Conservation (phyloP, 2,113 vertebrate genomes). For the Rhombomys opimus region DNA sequence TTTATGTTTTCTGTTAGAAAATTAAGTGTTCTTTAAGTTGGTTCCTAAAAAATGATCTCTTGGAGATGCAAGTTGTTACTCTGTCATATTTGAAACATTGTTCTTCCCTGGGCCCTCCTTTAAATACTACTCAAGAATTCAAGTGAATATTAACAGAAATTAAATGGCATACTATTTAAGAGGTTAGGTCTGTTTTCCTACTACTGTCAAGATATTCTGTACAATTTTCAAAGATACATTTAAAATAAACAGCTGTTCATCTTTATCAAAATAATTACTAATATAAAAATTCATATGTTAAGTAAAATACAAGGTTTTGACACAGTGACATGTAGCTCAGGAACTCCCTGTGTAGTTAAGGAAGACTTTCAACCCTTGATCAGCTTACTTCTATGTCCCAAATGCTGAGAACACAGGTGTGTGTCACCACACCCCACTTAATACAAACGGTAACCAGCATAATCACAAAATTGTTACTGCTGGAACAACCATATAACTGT, state of each 20-base stretch:
- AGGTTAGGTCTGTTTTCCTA: conserved; percentile 1
- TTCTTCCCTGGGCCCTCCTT: neutral
- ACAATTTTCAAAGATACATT: neutral
- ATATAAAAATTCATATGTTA: neutral
- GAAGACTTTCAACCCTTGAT: neutral
- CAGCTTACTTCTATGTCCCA: neutral
- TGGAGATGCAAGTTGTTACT: neutral
- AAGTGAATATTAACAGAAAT: neutral
- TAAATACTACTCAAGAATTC: neutral
- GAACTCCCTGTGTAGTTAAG: too few species aligned
- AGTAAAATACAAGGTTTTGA: neutral
- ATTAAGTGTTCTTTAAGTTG: neutral
- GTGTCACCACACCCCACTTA: neutral
- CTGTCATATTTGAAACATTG: neutral
- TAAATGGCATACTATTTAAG: neutral
- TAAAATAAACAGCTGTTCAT: neutral
- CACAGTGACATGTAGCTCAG: neutral
- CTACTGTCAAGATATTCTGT: neutral
- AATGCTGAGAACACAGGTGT: neutral
- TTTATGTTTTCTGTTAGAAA: conserved; percentile 3
- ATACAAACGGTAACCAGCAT: neutral
- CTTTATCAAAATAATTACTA: conserved; percentile 24
- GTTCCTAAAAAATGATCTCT: conserved; percentile 6
- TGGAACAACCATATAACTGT: neutral
- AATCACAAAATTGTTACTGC: neutral